Conservation (phyloP, 2,888 invertebrate species). For the Alcis repandata region DNA sequence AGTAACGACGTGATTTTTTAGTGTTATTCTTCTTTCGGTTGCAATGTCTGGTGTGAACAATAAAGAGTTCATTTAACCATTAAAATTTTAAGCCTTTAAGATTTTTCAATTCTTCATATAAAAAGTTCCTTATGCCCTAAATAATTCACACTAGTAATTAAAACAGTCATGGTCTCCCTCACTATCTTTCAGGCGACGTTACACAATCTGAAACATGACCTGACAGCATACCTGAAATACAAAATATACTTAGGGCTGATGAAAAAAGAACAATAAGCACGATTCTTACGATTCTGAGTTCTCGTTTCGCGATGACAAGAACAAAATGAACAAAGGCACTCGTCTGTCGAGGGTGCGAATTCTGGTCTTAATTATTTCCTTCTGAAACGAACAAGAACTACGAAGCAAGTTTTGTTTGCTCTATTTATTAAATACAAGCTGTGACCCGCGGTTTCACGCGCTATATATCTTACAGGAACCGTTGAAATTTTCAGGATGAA, state of each 20-base stretch:
- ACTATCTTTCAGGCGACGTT: constrained; percentile 16
- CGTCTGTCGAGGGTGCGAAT: background rate
- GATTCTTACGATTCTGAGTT: constrained; percentile 9
- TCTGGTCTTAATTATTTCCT: constrained; percentile 13
- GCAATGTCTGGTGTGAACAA: too few species aligned
- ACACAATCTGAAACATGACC: constrained; percentile 16
- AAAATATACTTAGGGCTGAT: constrained; percentile 30
- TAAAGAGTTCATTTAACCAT: too few species aligned
- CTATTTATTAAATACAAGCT: too few species aligned
- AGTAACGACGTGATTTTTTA: too few species aligned
- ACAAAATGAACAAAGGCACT: constrained; percentile 29
- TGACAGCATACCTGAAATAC: constrained; percentile 21
- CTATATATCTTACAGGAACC: too few species aligned
- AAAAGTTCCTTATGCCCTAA: background rate
- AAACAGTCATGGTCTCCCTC: background rate
- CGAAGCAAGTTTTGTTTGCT: background rate
- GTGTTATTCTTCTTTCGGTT: too few species aligned
- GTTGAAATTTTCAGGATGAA: too few species aligned
- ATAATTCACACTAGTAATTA: background rate
- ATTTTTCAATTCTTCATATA: too few species aligned
- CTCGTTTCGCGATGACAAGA: constrained; percentile 17
- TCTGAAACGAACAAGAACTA: constrained; percentile 1
- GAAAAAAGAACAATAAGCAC: constrained; percentile 31
- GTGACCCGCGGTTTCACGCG: too few species aligned
- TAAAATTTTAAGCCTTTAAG: too few species aligned